A percentile compares a stretch with the other conserved stretches of the same genome.
Conservation (phyloP, 1,140 invertebrate genomes). For the Lucilia sericata region DNA sequence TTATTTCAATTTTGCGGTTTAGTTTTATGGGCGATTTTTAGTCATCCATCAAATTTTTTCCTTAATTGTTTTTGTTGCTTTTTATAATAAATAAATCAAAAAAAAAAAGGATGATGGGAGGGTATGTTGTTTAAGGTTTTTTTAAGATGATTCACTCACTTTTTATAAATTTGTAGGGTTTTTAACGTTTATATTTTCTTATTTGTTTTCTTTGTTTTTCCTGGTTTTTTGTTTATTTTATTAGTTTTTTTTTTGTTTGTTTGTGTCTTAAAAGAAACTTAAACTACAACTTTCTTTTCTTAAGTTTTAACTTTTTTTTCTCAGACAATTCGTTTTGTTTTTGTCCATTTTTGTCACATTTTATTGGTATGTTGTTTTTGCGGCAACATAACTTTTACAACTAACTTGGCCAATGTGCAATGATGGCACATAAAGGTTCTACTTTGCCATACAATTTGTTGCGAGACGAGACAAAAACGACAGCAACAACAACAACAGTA, state of each 20-base stretch:
- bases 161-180: not conserved
- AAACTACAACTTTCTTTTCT: conserved; percentile 17
- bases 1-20: not conserved
- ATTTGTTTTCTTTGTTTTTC: not conserved
- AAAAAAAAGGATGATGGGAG: too few relatives aligned
- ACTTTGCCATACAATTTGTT: not conserved
- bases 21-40: too few relatives aligned
- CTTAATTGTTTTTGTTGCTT: not conserved
- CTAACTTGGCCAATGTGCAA: conserved; percentile 38
- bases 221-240: not conserved
- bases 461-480: not conserved
- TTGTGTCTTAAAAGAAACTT: not conserved
- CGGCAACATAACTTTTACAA: conserved; percentile 39
- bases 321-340: not conserved
- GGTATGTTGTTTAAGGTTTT: not conserved
- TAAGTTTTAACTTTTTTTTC: not conserved
- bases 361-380: conserved; percentile 31
- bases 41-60: not conserved
- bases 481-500: not conserved
- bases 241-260: not conserved
- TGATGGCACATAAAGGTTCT: conserved; percentile 40
- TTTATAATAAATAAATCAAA: not conserved
- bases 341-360: too few relatives aligned
- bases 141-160: not conserved
- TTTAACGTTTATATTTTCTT: not conserved